Evolutionary conservation across 2,797 vertebrate species (phyloP).

Genomic region (Macroramphosus scolopax): DNA sequence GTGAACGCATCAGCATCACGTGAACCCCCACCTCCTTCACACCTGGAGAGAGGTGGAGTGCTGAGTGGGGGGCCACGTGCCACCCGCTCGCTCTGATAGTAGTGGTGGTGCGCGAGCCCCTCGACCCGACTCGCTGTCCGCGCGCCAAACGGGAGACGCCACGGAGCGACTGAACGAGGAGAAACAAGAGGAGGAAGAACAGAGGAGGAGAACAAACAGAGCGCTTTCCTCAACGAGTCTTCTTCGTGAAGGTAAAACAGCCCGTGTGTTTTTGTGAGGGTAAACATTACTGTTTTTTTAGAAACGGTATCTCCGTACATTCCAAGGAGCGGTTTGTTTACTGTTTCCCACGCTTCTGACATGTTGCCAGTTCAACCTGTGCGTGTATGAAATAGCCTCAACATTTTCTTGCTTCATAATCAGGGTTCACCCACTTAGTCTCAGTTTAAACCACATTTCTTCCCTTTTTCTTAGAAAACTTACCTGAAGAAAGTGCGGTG

Average conservation of each 20-base stretch:
- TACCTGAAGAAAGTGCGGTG: too few species aligned
- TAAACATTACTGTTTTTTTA: too few species aligned
- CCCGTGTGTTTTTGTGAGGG: too few species aligned
- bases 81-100: constrained; percentile 19
- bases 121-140: constrained; percentile 8
- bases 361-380: too few species aligned
- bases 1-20: constrained; percentile 9
- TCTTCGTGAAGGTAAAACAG: constrained; percentile 55
- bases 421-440: too few species aligned
- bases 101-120: constrained; percentile 27
- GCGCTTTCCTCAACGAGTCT: constrained; percentile 21
- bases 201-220: background rate
- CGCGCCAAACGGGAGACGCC: constrained; percentile 32
- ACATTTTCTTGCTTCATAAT: too few species aligned
- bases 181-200: background rate
- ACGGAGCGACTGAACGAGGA: constrained; percentile 4
- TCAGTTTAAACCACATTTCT: too few species aligned
- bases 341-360: too few species aligned
- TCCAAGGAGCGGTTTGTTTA: too few species aligned
- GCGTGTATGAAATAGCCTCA: too few species aligned
- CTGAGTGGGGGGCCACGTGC: constrained; percentile 20
- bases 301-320: too few species aligned
- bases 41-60: constrained; percentile 25
- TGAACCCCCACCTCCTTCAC: background rate
- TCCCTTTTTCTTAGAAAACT: too few species aligned